Evolutionary conservation across 2,113 vertebrate species (phyloP).

Genomic region (Pagrus major): DNA sequence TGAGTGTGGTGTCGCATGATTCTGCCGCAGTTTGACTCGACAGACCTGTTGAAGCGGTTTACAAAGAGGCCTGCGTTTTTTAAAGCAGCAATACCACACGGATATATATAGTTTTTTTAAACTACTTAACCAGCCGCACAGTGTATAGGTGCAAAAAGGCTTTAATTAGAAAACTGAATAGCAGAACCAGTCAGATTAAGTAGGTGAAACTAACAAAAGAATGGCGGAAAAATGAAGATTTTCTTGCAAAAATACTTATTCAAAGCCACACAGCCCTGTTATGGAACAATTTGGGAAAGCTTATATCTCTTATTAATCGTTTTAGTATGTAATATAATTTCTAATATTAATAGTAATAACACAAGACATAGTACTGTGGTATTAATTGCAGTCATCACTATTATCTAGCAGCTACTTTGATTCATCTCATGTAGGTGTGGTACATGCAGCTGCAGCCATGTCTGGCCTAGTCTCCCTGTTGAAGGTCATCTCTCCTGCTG

Average conservation of each 20-base stretch:
- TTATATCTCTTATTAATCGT: background rate
- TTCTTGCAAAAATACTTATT: background rate
- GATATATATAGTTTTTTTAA: background rate
- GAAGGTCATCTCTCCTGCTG: slow-evolving; percentile 67
- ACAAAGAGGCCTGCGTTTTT: background rate
- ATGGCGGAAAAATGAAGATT: too few relatives aligned
- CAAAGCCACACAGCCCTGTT: background rate
- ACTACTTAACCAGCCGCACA: background rate
- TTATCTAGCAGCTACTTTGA: background rate
- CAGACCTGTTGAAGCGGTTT: slow-evolving; percentile 68
- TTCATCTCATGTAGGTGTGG: slow-evolving; percentile 13
- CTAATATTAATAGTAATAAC: background rate
- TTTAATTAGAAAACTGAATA: background rate
- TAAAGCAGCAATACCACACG: background rate
- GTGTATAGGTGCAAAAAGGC: background rate
- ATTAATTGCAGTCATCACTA: background rate
- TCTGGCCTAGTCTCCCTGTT: slow-evolving; percentile 37
- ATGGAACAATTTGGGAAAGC: background rate
- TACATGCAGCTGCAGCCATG: slow-evolving; percentile 37
- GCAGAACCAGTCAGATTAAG: background rate
- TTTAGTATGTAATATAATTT: background rate
- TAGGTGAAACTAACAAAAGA: too few relatives aligned
- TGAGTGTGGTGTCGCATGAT: slow-evolving; percentile 40
- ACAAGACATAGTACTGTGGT: background rate
- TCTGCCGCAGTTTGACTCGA: slow-evolving; percentile 70